These are phyloP conservation scores for Serinus canaria DNA, from an alignment of 2,113 vertebrate species.

Conservation along the genomic window DNA sequence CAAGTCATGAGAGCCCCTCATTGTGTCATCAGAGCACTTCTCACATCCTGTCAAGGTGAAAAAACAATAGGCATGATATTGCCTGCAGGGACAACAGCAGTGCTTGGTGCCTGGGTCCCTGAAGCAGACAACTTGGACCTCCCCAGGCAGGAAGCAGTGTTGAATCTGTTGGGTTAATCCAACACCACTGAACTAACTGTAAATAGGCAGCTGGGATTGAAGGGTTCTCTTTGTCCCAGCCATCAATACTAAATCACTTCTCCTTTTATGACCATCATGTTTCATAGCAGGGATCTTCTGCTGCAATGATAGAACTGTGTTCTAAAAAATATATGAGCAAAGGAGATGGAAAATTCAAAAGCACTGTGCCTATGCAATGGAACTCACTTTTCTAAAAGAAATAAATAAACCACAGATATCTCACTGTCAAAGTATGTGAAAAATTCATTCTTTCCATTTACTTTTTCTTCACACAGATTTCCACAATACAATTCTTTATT, in stretches of 20 bases:
- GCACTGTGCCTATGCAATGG: not conserved
- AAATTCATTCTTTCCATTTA: not conserved
- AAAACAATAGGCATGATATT: not conserved
- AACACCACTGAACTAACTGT: not conserved
- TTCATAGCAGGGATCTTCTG: not conserved
- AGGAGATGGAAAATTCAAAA: slow-evolving; percentile 2
- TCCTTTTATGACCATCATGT: not conserved
- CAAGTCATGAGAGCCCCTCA: not conserved
- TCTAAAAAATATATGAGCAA: not conserved
- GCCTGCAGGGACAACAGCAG: not conserved
- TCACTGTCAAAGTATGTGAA: not conserved
- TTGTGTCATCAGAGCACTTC: not conserved
- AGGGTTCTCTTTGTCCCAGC: not conserved
- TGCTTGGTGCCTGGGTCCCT: not conserved
- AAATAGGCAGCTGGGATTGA: not conserved
- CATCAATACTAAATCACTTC: not conserved
- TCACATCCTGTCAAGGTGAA: not conserved
- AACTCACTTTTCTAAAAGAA: not conserved
- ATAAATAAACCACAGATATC: slow-evolving; percentile 7
- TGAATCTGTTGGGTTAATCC: not conserved
- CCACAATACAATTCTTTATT: not conserved
- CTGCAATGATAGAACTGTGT: not conserved
- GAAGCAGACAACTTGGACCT: not conserved
- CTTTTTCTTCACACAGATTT: not conserved
- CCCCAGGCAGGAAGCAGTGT: not conserved